Base-by-base conservation (phyloP, 2,797 vertebrate genomes). In the Schizothorax lantsangensis region DNA sequence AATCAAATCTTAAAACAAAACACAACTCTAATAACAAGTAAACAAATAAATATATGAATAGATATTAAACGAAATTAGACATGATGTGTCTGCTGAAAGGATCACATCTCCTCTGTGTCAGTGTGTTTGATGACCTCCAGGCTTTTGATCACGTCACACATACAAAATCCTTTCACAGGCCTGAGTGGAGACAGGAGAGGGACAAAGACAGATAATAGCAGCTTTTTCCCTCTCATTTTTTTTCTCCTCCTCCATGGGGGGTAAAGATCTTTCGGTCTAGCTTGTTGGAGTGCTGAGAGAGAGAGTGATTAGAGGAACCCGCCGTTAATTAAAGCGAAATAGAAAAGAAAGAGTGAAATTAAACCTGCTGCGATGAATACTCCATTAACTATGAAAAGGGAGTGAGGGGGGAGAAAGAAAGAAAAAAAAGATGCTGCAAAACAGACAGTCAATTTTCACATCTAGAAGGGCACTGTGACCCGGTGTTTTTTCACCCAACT, bases 261-360 rank as follows among this genome's bases (percentile, higher is more conserved):
- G 87, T 45, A 68, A 72, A 79, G 81, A 88, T 84, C 40, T 82
- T 82, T 85, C 47, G 36, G 54, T 77, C 68, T 78, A 71, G 52
- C 75, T 88, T 79, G 81, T 89, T 85, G 84, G 40, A 74, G 84
- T 73, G 30, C 66, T 81, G 79, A 71, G 71, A 80, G 72, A 88
- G 64, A 82, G 66, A 64, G 74, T 79, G 81, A 88, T 84, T 73
- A 88, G 45, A 62, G 85, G 69, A 59, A 79, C 71, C 82, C 26
- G 26, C 64, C 47, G 79, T 90, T 84, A 89, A 88, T 87, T 90
- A 89, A 90, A 86, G 64, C 68, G 38, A 81, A 86, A 82, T 68
- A 75, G 75, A 79, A 66, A 82, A 80, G 83, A 79, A 84, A 77
- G 66, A 72, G 79, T 85, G 62, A 85, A 85, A 85, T 89, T 86